These are phyloP conservation scores for Drosophila orena DNA, from an alignment of 1,140 invertebrate genomes.

Conservation along the genomic window DNA sequence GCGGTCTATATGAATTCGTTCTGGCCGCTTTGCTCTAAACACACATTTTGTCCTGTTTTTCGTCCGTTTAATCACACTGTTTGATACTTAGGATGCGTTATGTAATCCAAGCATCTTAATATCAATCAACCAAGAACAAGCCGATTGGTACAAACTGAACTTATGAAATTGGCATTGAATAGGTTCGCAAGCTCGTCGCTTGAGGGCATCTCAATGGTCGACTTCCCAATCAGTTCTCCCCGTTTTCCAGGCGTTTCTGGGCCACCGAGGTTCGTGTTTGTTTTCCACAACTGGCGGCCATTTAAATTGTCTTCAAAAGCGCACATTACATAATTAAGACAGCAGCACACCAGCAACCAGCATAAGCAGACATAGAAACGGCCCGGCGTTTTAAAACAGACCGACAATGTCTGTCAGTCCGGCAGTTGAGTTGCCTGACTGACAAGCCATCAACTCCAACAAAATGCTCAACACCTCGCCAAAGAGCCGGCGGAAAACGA, in stretches of 20 bases:
- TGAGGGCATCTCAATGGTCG: slow-evolving; percentile 35
- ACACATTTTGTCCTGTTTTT: too few relatives aligned
- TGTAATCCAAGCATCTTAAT: too few relatives aligned
- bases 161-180: too few relatives aligned
- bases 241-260: slow-evolving; percentile 46
- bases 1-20: too few relatives aligned
- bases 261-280: slow-evolving; percentile 66
- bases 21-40: background rate
- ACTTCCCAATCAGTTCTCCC: slow-evolving; percentile 2
- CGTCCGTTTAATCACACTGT: too few relatives aligned
- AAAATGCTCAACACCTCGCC: slow-evolving; percentile 75
- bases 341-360: slow-evolving; percentile 43
- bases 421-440: slow-evolving; percentile 57
- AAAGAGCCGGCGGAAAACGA: slow-evolving; percentile 27
- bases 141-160: too few relatives aligned
- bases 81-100: too few relatives aligned
- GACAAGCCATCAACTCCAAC: slow-evolving; percentile 72
- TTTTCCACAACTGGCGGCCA: slow-evolving; percentile 73
- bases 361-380: slow-evolving; percentile 37
- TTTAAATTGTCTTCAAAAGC: slow-evolving; percentile 80
- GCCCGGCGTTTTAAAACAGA: slow-evolving; percentile 31
- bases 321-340: slow-evolving; percentile 81
- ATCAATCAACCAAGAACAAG: too few relatives aligned
- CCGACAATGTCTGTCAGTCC: slow-evolving; percentile 41
- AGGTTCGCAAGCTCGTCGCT: too few relatives aligned